Evolutionary conservation across 2,888 invertebrate genomes (phyloP).

Genomic region (Heliconius erato): DNA sequence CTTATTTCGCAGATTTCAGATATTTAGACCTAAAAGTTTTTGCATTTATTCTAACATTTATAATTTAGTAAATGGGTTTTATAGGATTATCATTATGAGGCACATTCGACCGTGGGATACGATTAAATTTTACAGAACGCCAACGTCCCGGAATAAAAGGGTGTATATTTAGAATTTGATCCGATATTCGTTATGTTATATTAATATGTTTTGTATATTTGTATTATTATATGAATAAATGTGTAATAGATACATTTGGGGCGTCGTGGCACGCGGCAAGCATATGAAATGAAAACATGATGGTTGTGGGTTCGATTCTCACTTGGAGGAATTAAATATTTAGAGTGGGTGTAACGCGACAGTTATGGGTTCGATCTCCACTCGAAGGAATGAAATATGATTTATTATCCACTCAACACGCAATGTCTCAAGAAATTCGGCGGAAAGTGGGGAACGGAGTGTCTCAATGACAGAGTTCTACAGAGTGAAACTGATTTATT

Average conservation of each 20-base stretch:
- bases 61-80: slow-evolving; percentile 27
- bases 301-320: too few relatives aligned
- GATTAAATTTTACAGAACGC: slow-evolving; percentile 27
- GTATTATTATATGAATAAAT: neutral
- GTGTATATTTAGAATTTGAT: slow-evolving; percentile 1
- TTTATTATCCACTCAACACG: too few relatives aligned
- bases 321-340: too few relatives aligned
- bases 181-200: neutral
- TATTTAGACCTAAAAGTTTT: slow-evolving; percentile 28
- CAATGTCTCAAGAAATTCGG: too few relatives aligned
- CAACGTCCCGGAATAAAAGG: neutral
- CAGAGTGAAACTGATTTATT: too few relatives aligned
- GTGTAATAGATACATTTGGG: neutral
- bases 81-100: slow-evolving; percentile 31
- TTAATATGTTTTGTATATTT: neutral
- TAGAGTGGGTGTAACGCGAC: too few relatives aligned
- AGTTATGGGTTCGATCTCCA: too few relatives aligned
- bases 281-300: too few relatives aligned
- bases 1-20: slow-evolving; percentile 6
- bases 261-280: too few relatives aligned
- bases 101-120: slow-evolving; percentile 25
- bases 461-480: too few relatives aligned
- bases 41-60: slow-evolving; percentile 29
- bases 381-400: too few relatives aligned
- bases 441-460: too few relatives aligned